Evolutionary conservation across 2,797 vertebrate species (phyloP).

Genomic region (Macropodus opercularis): DNA sequence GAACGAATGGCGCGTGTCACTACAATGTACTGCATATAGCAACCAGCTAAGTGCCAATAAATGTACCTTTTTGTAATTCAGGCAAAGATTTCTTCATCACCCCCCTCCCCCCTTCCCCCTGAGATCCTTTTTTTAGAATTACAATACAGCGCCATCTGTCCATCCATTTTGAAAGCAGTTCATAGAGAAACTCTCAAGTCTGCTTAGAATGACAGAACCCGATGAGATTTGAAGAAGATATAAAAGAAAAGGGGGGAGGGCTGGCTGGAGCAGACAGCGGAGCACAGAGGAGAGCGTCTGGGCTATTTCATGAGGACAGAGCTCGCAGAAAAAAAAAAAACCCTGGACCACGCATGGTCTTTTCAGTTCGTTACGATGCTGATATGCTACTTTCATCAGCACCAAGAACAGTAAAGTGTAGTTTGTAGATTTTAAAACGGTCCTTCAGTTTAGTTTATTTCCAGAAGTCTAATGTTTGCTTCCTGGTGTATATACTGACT

Average conservation of each 20-base stretch:
- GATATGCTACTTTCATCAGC: slow-evolving; percentile 20
- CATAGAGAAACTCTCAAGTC: slow-evolving; percentile 9
- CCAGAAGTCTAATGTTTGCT: slow-evolving; percentile 45
- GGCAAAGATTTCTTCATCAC: slow-evolving; percentile 51
- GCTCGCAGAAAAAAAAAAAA: slow-evolving; percentile 7
- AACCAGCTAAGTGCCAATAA: slow-evolving; percentile 64
- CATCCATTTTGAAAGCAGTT: slow-evolving; percentile 43
- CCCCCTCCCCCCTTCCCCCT: slow-evolving; percentile 65
- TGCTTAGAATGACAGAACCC: slow-evolving; percentile 25
- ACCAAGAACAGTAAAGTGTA: slow-evolving; percentile 16
- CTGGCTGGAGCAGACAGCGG: slow-evolving; percentile 1
- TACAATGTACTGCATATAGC: slow-evolving; percentile 45
- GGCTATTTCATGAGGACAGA: slow-evolving; percentile 31
- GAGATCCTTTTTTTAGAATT: slow-evolving; percentile 58
- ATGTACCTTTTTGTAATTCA: slow-evolving; percentile 62
- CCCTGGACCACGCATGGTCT: slow-evolving; percentile 3
- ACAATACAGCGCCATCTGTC: slow-evolving; percentile 64
- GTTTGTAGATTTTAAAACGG: slow-evolving; percentile 29
- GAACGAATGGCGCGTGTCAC: slow-evolving; percentile 61
- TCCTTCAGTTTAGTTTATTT: slow-evolving; percentile 46
- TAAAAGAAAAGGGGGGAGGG: slow-evolving; percentile 4
- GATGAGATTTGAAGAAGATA: slow-evolving; percentile 35
- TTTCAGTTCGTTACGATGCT: slow-evolving; percentile 34
- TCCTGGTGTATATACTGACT: slow-evolving; percentile 33
- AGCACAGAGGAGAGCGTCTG: slow-evolving; percentile 8